Base-by-base conservation (phyloP, 1,140 invertebrate species). In the Pygmarrhopalites habei region DNA sequence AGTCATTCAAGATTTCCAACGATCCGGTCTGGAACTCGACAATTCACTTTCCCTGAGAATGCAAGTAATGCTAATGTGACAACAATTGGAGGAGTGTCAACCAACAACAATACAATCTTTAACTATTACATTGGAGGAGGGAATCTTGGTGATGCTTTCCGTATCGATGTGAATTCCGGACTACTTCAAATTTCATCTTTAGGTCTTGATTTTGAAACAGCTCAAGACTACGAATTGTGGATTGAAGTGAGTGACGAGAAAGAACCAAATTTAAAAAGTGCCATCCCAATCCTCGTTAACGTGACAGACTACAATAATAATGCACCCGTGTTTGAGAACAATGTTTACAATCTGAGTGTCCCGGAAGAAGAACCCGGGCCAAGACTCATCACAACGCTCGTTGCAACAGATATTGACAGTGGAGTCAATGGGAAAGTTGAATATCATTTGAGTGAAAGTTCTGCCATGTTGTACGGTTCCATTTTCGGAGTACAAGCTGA, bases 271-370 rank as follows among this genome's bases (percentile, higher is more conserved):
- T 74, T 94, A 19, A 79, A 87, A 60, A 89, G 84, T 85, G 62
- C 73, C 0, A 70, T 73, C 1, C 81, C 87, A 70, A 74, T 96
- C 4, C 79, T 85, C 44, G 85, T 96, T 23, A 90, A 90, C 73
- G 87, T 97, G 0, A 88, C 87, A 0, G 93, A 96, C 75, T 83
- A 85, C 5, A 97, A 98, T 75, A 92, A 97, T 72, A 95, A 95
- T 77, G 75, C 85, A 0, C 94, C 93, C 1, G 76, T 87, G 0
- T 91, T 95, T 74, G 85, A 88, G 69, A 82, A 82, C 35, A 74
- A 81, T 0, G 77, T 93, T 12, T 97, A 95, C 74, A 90, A 91
- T 71, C 84, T 89, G 2, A 84, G 85, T 1, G 82, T 96, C 3
- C 70, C 85, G 21, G 95, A 98, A 79, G 90, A 95, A 76, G 85